phyloP scores from a whole-genome alignment of 1,140 invertebrate species.

The Fopius arisanus region DNA sequence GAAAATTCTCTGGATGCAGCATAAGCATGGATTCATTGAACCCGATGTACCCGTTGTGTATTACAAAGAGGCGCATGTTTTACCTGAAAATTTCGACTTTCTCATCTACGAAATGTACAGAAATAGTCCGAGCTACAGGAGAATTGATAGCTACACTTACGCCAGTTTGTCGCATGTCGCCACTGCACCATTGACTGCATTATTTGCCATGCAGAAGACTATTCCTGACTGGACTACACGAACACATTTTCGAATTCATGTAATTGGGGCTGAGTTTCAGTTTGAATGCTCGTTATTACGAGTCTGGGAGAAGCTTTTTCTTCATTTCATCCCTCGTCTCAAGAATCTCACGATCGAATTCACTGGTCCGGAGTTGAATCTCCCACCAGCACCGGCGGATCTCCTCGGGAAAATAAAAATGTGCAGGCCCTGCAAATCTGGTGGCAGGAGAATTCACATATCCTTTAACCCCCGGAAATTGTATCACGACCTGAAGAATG shows the following conservation, averaged over 20 bases:
- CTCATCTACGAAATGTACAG: constrained; percentile 65
- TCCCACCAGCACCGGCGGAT: constrained; percentile 63
- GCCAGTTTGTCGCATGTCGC: constrained; percentile 71
- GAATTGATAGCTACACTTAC: constrained; percentile 70
- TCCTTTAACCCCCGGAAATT: constrained; percentile 66
- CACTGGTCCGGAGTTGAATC: constrained; percentile 71
- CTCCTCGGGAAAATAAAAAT: constrained; percentile 63
- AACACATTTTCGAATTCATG: constrained; percentile 63
- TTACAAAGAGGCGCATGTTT: constrained; percentile 27
- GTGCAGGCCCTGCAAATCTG: constrained; percentile 62
- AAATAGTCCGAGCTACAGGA: constrained; percentile 57
- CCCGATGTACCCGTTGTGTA: constrained; percentile 65
- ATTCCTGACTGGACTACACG: constrained; percentile 45
- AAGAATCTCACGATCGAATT: constrained; percentile 68
- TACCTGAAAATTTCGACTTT: constrained; percentile 64
- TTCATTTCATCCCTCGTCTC: constrained; percentile 70
- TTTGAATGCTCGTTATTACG: constrained; percentile 73
- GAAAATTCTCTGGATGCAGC: constrained; percentile 48
- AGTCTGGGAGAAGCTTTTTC: constrained; percentile 76
- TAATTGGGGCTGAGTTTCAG: constrained; percentile 74
- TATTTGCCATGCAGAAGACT: constrained; percentile 67
- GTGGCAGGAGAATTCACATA: constrained; percentile 62
- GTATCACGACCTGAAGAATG: constrained; percentile 68
- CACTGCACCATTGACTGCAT: constrained; percentile 70
- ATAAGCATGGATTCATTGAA: constrained; percentile 64